Evolutionary conservation across 1,140 invertebrate species (phyloP).

Genomic region (Panonychus citri): DNA sequence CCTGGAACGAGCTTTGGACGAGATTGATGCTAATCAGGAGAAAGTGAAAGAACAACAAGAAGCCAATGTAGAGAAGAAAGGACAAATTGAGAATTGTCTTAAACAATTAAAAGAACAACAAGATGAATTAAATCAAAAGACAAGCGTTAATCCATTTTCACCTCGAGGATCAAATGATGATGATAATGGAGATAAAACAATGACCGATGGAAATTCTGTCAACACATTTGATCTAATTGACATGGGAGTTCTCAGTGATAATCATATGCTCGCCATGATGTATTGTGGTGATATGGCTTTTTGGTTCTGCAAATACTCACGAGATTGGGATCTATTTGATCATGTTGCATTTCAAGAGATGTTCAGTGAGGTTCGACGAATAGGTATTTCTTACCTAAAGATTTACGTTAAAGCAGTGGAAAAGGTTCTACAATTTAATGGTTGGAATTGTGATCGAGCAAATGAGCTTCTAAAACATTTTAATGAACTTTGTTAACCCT

Average conservation of each 20-base stretch:
- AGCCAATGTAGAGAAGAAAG: background rate
- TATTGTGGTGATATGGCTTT: slow-evolving; percentile 20
- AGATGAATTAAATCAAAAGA: background rate
- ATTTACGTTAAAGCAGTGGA: slow-evolving; percentile 15
- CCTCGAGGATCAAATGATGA: background rate
- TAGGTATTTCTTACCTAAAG: slow-evolving; percentile 12
- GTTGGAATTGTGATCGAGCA: slow-evolving; percentile 17
- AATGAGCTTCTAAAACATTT: slow-evolving; percentile 13
- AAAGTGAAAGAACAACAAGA: background rate
- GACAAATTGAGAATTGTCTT: background rate
- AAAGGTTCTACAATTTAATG: slow-evolving; percentile 13
- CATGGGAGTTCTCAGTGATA: slow-evolving; percentile 18
- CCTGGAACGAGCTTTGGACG: background rate
- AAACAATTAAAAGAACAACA: background rate
- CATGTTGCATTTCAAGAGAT: background rate
- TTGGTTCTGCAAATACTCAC: slow-evolving; percentile 14
- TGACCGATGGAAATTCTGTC: background rate
- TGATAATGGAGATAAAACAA: background rate
- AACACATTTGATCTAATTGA: background rate
- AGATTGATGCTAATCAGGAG: background rate
- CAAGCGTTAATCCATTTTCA: background rate
- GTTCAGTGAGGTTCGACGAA: slow-evolving; percentile 5
- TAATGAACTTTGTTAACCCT: background rate
- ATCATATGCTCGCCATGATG: slow-evolving; percentile 20
- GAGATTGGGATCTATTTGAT: background rate